phyloP scores from a whole-genome alignment of 2,113 vertebrate species.

The Sylvietta virens region DNA sequence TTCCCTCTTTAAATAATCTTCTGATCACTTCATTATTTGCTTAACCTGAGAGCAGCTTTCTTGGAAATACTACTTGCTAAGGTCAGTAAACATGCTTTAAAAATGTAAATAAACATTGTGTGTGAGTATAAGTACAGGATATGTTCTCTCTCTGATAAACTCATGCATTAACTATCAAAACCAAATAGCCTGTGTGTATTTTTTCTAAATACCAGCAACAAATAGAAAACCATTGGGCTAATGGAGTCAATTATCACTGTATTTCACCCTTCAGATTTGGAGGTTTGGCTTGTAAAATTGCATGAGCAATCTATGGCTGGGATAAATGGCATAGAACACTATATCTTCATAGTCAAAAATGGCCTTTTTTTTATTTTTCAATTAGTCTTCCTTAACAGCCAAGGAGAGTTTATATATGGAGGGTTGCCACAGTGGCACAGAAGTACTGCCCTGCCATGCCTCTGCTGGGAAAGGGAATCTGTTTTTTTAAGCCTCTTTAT shows the following conservation, averaged over 20 bases:
- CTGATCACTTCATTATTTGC: neutral
- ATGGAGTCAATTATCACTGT: neutral
- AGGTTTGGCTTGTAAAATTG: neutral
- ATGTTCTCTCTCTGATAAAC: neutral
- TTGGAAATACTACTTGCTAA: neutral
- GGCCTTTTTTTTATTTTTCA: neutral
- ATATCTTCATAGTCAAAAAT: neutral
- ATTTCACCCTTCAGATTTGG: neutral
- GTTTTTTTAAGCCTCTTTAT: neutral
- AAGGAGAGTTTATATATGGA: rapidly evolving
- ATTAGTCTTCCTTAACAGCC: neutral
- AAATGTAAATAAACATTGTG: constrained; percentile 16
- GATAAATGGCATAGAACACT: neutral
- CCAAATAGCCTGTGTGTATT: neutral
- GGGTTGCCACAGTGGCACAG: neutral
- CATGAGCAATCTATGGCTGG: neutral
- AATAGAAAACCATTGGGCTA: neutral
- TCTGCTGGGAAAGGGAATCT: neutral
- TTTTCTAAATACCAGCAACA: neutral
- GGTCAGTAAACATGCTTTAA: constrained; percentile 18
- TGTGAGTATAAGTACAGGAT: neutral
- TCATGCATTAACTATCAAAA: neutral
- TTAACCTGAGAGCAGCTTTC: constrained; percentile 21
- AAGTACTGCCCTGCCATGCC: neutral
- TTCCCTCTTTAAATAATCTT: constrained; percentile 6